A percentile compares a stretch with the other conserved stretches of the same genome.
phyloP scores from a whole-genome alignment of 2,797 vertebrate genomes.

The Enteromius unitaeniatus region DNA sequence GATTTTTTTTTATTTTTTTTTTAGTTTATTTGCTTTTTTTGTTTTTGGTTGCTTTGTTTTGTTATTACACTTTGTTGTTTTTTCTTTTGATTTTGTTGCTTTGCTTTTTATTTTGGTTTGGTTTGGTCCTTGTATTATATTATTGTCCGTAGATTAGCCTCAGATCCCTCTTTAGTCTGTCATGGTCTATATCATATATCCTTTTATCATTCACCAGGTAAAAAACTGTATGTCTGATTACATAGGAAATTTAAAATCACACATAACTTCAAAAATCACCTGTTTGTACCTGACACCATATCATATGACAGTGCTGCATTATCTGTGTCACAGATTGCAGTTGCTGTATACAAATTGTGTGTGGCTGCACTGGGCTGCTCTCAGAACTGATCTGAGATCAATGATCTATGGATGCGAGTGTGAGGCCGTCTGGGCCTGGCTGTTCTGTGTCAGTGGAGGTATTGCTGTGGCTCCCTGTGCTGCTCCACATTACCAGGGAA shows the following conservation, averaged over 20 bases:
- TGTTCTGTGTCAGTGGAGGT: conserved; percentile 52
- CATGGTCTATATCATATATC: no score
- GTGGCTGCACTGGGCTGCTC: background rate
- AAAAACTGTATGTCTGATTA: background rate
- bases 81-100: background rate
- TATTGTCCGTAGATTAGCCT: background rate
- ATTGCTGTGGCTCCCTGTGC: conserved; percentile 63
- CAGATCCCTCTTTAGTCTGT: background rate
- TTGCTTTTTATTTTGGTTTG: background rate
- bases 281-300: background rate
- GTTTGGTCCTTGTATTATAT: background rate
- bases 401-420: conserved; percentile 58
- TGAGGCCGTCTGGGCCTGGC: conserved; percentile 64
- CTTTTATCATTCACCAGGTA: background rate
- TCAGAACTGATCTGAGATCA: conserved; percentile 29
- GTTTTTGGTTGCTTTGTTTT: background rate
- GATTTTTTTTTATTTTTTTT: background rate
- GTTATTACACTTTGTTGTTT: background rate
- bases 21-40: background rate
- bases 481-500: conserved; percentile 71
- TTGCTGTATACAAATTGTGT: background rate
- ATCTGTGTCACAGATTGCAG: conserved; percentile 27
- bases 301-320: conserved; percentile 11
- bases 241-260: background rate
- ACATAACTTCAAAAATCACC: background rate